Base-by-base conservation (phyloP, 1,140 invertebrate species). In the Gryon sp. region DNA sequence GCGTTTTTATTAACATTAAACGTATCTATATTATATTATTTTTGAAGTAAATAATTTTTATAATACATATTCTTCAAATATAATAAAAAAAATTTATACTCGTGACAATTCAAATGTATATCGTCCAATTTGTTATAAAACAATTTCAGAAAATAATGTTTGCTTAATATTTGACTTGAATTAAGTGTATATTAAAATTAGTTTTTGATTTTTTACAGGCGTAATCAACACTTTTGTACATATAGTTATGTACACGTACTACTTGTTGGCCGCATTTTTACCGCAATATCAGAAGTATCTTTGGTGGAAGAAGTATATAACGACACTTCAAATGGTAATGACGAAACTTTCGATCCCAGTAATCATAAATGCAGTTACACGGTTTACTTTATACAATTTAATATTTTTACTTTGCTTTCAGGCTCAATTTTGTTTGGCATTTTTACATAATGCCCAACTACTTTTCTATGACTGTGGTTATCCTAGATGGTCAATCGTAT, bases 401-500 rank as follows among this genome's bases (percentile, higher is more conserved):
- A 30, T 30, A 40, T 18, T 8, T 40, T 36, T 62, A 32, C 48
- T 50, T 45, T 9, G 43, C 55, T 90, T 90, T 41, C 85, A 95
- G 94, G 89, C 91, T 45, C 94, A 95, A 87, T 95, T 95, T 85
- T 93, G 93, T 80, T 86, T 94, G 46, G 90, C 92, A 0, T 95
- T 95, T 84, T 72, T 95, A 5, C 95, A 97, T 84, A 94, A 93
- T 5, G 92, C 92, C 4, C 95, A 97, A 84, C 87, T 97, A 24
- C 83, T 97, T 0, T 93, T 95, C 87, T 93, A 95, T 81, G 95
- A 97, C 72, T 97, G 96, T 84, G 92, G 93, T 3, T 98, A 95
- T 82, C 96, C 96, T 1, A 90, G 90, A 53, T 94, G 92, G 92
- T 91, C 92, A 0, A 87, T 94, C 0, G 88, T 92, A 72, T 90